Percentiles rank a stretch among this genome's conserved stretches.
Evolutionary conservation across 2,888 invertebrate species (phyloP).

Genomic region (Heliconius hortense): DNA sequence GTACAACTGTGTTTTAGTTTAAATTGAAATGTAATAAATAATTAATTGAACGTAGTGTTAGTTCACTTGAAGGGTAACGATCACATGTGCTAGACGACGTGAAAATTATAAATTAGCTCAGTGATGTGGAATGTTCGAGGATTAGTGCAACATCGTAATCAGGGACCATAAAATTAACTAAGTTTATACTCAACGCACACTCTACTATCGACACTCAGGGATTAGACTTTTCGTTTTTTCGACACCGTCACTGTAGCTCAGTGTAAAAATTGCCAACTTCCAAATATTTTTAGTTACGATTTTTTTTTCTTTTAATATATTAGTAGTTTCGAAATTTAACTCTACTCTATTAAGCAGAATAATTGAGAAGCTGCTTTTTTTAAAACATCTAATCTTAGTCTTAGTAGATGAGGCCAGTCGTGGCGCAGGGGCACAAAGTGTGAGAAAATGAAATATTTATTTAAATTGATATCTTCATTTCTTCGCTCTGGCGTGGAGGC

Average conservation of each 20-base stretch:
- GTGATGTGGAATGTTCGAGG: neutral
- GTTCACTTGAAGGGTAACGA: neutral
- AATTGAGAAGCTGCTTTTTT: no score
- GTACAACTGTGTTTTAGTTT: neutral
- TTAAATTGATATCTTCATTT: no score
- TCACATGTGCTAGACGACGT: neutral
- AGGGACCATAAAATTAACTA: neutral
- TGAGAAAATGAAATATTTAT: no score
- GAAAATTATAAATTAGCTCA: conserved; percentile 6
- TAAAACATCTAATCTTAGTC: no score
- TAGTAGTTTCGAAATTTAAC: no score
- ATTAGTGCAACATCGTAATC: neutral
- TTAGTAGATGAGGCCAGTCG: no score
- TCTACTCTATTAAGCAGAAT: no score
- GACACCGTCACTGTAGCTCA: neutral
- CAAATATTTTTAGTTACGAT: no score
- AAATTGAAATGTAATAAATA: neutral
- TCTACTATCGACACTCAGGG: neutral
- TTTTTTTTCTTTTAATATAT: no score
- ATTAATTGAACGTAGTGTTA: neutral
- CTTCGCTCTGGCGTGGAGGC: no score
- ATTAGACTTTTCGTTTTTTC: neutral
- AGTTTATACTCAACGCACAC: neutral
- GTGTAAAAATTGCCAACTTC: neutral
- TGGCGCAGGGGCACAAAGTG: no score